Conservation (phyloP, 2,797 vertebrate genomes). For the Cheracebus regulus region DNA sequence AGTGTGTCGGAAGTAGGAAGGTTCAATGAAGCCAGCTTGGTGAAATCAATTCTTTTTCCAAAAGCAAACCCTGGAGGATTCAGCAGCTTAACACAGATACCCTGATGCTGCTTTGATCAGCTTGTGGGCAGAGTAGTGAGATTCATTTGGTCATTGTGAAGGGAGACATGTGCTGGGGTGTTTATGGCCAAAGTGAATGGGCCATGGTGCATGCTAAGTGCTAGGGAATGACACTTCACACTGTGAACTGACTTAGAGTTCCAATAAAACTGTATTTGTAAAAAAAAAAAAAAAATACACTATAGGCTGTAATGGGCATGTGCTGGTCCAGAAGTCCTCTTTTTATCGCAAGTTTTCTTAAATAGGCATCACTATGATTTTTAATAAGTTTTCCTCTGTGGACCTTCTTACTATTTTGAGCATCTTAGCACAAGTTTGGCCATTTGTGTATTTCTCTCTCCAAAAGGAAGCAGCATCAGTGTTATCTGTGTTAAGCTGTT, state of each 20-base stretch:
- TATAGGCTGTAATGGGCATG: background rate
- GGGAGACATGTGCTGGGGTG: background rate
- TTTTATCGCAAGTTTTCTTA: background rate
- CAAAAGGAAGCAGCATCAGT: background rate
- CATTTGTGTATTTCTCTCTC: slow-evolving; percentile 6
- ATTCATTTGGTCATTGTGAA: background rate
- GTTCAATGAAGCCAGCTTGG: background rate
- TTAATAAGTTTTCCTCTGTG: slow-evolving; percentile 7
- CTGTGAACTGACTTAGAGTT: background rate
- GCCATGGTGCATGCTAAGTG: background rate
- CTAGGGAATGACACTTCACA: background rate
- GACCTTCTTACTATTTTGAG: background rate
- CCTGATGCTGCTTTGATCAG: background rate
- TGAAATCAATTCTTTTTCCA: background rate
- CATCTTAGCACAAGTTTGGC: background rate
- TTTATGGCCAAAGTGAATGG: background rate
- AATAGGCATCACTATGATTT: background rate
- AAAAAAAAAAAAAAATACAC: background rate
- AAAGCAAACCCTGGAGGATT: background rate
- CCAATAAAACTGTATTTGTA: background rate
- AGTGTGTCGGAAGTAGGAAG: background rate
- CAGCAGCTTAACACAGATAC: background rate
- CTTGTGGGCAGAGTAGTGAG: background rate
- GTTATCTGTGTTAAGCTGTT: background rate
- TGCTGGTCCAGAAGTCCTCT: background rate